phyloP scores from a whole-genome alignment of 2,797 vertebrate genomes.

The Tachyglossus aculeatus region DNA sequence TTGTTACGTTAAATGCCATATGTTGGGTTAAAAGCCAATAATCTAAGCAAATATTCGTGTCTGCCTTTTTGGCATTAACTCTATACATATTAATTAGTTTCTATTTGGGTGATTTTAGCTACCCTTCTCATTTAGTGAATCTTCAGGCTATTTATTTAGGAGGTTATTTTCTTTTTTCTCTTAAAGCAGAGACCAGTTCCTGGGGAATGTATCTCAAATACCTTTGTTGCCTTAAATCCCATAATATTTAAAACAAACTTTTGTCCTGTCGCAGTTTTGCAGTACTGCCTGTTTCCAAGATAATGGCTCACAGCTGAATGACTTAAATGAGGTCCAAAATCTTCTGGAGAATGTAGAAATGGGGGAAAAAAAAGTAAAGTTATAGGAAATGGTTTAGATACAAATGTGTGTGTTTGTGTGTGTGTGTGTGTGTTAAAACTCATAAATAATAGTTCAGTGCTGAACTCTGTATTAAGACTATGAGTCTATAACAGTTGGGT shows the following conservation, averaged over 20 bases:
- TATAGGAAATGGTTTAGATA: too few species aligned
- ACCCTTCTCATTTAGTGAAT: slow-evolving; percentile 32
- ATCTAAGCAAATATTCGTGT: slow-evolving; percentile 1
- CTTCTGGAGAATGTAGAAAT: not conserved
- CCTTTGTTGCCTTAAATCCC: slow-evolving; percentile 11
- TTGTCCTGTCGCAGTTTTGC: not conserved
- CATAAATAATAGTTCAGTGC: not conserved
- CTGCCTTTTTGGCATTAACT: not conserved
- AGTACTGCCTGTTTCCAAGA: not conserved
- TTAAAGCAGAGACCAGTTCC: slow-evolving; percentile 12
- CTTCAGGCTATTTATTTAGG: slow-evolving; percentile 24
- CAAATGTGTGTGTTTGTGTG: too few species aligned
- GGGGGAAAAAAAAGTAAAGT: not conserved
- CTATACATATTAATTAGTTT: not conserved
- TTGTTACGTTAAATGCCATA: too few species aligned
- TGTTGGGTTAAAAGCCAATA: too few species aligned
- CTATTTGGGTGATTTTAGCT: slow-evolving; percentile 10
- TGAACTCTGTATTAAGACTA: too few species aligned
- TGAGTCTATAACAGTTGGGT: too few species aligned
- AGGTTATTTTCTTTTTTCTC: slow-evolving; percentile 36
- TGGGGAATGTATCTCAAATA: not conserved
- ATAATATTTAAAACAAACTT: not conserved
- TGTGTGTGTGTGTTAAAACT: not conserved
- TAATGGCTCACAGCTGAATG: not conserved
- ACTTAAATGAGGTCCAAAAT: not conserved